Percentiles rank a stretch among this genome's conserved stretches.
phyloP scores from a whole-genome alignment of 2,797 vertebrate genomes.

The Anguilla obscura region DNA sequence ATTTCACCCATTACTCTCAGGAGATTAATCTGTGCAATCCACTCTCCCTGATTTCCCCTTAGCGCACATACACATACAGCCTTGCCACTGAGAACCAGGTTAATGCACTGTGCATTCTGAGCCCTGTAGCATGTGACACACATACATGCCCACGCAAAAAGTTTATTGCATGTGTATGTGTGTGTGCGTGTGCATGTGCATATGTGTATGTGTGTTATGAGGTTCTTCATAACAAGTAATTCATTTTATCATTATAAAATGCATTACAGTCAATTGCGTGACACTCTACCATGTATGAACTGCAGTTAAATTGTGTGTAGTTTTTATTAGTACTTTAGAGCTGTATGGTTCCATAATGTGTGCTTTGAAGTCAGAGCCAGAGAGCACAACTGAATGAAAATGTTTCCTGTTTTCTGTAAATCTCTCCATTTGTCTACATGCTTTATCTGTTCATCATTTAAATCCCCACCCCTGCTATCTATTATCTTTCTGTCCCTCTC shows the following conservation, averaged over 20 bases:
- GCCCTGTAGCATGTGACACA: neutral
- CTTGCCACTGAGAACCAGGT: neutral
- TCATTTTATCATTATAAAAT: neutral
- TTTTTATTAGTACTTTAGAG: neutral
- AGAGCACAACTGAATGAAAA: neutral
- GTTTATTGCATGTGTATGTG: neutral
- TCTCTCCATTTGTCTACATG: neutral
- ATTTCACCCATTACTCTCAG: neutral
- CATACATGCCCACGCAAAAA: neutral
- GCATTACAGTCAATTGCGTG: neutral
- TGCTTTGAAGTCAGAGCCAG: neutral
- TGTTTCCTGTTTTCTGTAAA: neutral
- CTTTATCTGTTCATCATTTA: neutral
- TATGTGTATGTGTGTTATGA: neutral
- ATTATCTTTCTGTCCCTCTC: neutral
- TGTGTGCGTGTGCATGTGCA: neutral
- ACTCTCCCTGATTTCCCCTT: neutral
- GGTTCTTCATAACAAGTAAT: neutral
- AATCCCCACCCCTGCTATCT: neutral
- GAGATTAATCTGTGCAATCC: slow-evolving; percentile 8
- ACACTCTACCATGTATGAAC: neutral
- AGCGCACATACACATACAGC: neutral
- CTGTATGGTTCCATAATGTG: neutral
- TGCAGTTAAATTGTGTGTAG: neutral
- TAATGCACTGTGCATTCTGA: neutral